Evolutionary conservation across 2,888 invertebrate species (phyloP), one percentile per base, ranked within the genome.

Genomic region (Drosophila nigricruria): DNA sequence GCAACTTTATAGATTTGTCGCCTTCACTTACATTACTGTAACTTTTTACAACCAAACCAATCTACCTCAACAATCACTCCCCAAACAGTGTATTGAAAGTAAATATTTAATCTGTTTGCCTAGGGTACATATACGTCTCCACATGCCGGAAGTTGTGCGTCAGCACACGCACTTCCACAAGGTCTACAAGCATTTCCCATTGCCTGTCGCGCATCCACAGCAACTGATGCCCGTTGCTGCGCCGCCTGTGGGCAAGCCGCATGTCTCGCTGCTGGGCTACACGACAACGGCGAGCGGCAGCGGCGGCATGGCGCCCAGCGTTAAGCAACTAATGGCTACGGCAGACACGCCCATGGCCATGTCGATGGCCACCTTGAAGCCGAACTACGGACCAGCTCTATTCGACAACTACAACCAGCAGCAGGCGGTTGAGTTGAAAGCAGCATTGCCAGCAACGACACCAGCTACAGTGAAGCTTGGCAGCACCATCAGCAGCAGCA

Each of bases 101-200:
- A 43, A 23, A 43, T 43, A 23, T 23, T 16, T 42, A n/a, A 53
- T 36, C 14, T 12, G n/a, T 45, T 23, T 30, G 45, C 42, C 0
- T 64, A 91, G 91, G 61, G 91, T 91, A 3, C 91, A 91, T 71
- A 91, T 91, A 45, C 91, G 92, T 38, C 77, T 91, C 23, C 91
- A 91, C 58, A 90, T 91, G 91, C 90, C 90, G 60, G 88, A 90
- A 45, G 64, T 85, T 53, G 81, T 83, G 68, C 81, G 90, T 32
- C 70, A 90, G 70, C 81, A 87, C n/a, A 83, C 89, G 54, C 90
- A 88, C 59, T 72, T 78, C 42, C 88, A 90, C 65, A 91, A 90
- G 63, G 78, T 82, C 52, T 85, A 83, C 69, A 82, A 79, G 20
- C 74, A 77, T n/a, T 53, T 74, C 47, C 77, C 76, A 49, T 42